These are phyloP conservation scores for Lumbricus terrestris DNA, from an alignment of 2,888 invertebrate species.

Conservation along the genomic window DNA sequence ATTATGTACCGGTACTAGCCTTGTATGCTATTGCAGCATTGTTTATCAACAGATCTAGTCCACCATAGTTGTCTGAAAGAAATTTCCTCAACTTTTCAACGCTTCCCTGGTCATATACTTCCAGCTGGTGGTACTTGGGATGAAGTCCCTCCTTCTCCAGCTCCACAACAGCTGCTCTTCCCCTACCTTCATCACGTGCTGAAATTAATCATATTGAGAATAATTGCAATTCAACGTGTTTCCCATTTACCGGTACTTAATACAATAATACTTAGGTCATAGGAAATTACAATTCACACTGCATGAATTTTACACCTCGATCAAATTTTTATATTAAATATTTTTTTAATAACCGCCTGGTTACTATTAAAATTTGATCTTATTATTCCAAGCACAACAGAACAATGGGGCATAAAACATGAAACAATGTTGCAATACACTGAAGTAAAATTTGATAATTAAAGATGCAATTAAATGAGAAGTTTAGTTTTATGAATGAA, in stretches of 20 bases:
- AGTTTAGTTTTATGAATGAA: too few relatives aligned
- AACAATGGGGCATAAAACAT: too few relatives aligned
- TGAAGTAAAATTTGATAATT: too few relatives aligned
- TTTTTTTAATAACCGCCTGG: not conserved
- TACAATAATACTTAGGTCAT: not conserved
- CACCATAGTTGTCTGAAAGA: slow-evolving; percentile 46
- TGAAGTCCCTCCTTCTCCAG: slow-evolving; percentile 55
- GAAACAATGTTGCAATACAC: too few relatives aligned
- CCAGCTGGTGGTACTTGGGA: slow-evolving; percentile 70
- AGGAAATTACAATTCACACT: not conserved
- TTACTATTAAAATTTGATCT: not conserved
- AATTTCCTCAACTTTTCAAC: slow-evolving; percentile 41
- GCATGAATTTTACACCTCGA: not conserved
- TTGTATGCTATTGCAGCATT: slow-evolving; percentile 55
- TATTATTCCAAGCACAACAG: too few relatives aligned
- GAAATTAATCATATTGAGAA: not conserved
- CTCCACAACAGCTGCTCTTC: slow-evolving; percentile 43
- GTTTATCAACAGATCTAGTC: slow-evolving; percentile 53
- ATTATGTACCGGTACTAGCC: slow-evolving; percentile 35
- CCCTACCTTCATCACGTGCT: slow-evolving; percentile 46
- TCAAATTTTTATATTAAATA: too few relatives aligned
- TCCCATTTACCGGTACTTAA: not conserved
- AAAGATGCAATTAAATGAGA: too few relatives aligned
- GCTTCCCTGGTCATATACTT: slow-evolving; percentile 64
- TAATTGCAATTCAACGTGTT: not conserved